A percentile compares a stretch with the other conserved stretches of the same genome.
Evolutionary conservation across 2,797 vertebrate species (phyloP).

Genomic region (Acanthurus lineatus): DNA sequence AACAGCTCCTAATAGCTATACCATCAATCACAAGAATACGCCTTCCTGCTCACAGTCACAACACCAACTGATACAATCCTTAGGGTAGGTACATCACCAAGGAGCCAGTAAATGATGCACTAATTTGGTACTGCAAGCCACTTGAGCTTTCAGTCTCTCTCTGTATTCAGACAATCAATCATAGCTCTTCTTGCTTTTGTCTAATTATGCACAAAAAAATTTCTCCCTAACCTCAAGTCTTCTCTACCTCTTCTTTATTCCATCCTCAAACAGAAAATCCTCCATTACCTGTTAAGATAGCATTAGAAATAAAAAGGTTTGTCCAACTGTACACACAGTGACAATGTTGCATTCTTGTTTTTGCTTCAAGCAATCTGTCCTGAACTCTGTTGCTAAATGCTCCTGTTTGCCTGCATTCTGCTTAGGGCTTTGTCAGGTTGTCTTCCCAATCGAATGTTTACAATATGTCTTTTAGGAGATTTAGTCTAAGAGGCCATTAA

Average conservation of each 20-base stretch:
- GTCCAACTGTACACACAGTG: conserved; percentile 25
- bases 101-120: conserved; percentile 61
- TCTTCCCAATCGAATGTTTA: conserved; percentile 18
- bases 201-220: conserved; percentile 19
- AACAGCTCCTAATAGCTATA: conserved; percentile 59
- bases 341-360: conserved; percentile 36
- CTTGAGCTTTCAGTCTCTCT: conserved; percentile 16
- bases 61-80: conserved; percentile 46
- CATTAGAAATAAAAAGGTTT: too few species aligned
- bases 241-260: neutral
- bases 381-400: conserved; percentile 14
- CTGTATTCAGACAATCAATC: conserved; percentile 28
- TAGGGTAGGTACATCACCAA: conserved; percentile 19
- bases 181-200: neutral
- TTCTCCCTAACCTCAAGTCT: conserved; percentile 24
- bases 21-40: conserved; percentile 64
- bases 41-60: conserved; percentile 48
- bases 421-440: conserved; percentile 17
- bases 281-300: neutral
- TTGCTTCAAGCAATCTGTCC: conserved; percentile 26
- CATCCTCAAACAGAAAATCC: conserved; percentile 21
- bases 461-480: conserved; percentile 29
- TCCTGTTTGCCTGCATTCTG: neutral
- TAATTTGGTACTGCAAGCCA: conserved; percentile 59
- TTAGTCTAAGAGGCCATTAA: conserved; percentile 10